These are phyloP conservation scores for Drosophila putrida DNA, from an alignment of 2,888 invertebrate genomes.

Conservation along the genomic window DNA sequence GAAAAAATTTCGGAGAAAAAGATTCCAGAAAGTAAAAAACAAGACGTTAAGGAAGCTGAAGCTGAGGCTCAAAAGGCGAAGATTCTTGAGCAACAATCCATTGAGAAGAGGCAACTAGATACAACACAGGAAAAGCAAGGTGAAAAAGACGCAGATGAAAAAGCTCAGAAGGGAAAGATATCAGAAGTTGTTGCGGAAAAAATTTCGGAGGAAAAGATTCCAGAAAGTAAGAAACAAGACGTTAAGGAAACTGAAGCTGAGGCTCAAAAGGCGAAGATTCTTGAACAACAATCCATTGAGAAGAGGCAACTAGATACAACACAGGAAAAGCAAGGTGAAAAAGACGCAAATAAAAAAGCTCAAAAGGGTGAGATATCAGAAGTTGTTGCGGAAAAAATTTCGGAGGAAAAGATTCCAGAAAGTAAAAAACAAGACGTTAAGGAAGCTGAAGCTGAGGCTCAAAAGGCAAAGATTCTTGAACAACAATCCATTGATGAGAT, in stretches of 20 bases:
- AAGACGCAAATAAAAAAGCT: not conserved
- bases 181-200: slow-evolving; percentile 28
- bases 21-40: slow-evolving; percentile 1
- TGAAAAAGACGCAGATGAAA: too few species aligned
- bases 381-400: not conserved
- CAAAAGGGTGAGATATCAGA: slow-evolving; percentile 6
- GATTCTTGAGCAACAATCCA: too few species aligned
- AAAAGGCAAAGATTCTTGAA: not conserved
- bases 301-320: not conserved
- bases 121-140: too few species aligned
- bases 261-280: not conserved
- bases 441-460: too few species aligned
- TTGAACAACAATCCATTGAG: not conserved
- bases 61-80: too few species aligned
- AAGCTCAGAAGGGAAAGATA: slow-evolving; percentile 15
- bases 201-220: slow-evolving; percentile 12
- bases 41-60: too few species aligned
- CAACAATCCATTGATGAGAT: too few species aligned
- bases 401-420: not conserved
- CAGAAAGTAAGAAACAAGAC: not conserved
- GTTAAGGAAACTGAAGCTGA: not conserved
- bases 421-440: too few species aligned
- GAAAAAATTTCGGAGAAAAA: slow-evolving; percentile 28
- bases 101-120: too few species aligned
- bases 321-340: not conserved